A percentile compares a stretch with the other conserved stretches of the same genome.
These are phyloP conservation scores for Lycaon pictus DNA, from an alignment of 2,113 vertebrate genomes.

Conservation along the genomic window DNA sequence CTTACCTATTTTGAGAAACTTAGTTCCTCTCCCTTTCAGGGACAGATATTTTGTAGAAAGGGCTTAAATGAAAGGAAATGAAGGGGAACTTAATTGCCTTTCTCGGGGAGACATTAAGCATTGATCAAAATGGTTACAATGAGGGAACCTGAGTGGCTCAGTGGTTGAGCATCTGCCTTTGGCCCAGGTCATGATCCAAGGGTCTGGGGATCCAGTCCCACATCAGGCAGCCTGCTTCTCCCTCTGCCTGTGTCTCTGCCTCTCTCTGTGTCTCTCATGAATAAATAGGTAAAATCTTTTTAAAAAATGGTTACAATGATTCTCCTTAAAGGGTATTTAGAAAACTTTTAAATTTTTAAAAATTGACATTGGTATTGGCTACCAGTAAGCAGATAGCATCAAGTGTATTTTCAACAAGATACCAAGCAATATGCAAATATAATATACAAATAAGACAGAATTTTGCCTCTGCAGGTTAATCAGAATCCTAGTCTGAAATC, in stretches of 20 bases:
- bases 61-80: conserved; percentile 32
- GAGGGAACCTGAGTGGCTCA: too few species aligned
- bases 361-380: not conserved
- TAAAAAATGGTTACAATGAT: not conserved
- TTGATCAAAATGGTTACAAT: not conserved
- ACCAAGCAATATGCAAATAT: not conserved
- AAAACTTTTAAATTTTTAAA: not conserved
- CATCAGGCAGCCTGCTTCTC: too few species aligned
- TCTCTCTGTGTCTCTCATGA: too few species aligned
- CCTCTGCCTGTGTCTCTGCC: too few species aligned
- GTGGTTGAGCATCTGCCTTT: too few species aligned
- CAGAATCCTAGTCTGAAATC: not conserved
- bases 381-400: not conserved
- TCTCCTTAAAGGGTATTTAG: not conserved
- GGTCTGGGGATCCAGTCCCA: too few species aligned
- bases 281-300: too few species aligned
- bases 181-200: too few species aligned
- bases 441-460: not conserved
- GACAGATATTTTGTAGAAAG: not conserved
- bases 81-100: not conserved
- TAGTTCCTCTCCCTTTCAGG: not conserved
- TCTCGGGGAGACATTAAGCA: not conserved
- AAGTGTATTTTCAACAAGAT: not conserved
- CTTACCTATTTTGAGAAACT: not conserved
- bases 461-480: not conserved